Evolutionary conservation across 2,888 invertebrate genomes (phyloP), one percentile per base, ranked within the genome.

Genomic region (Choristoneura rosaceana): DNA sequence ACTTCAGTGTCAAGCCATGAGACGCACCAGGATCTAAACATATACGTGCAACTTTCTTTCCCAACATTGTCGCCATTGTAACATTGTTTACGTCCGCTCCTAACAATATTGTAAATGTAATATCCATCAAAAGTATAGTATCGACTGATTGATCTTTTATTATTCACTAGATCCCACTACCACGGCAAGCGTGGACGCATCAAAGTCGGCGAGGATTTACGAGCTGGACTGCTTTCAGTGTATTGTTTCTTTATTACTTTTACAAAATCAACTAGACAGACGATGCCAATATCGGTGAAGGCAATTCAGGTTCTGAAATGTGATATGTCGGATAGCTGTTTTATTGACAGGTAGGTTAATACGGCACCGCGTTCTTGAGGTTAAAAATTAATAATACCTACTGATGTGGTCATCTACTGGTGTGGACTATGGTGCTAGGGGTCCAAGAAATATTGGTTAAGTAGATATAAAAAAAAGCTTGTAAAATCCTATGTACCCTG

Each of bases 131-230:
- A 63, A 43, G 17, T n/a, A 62, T 33, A 45, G 41, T 66, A 50
- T 66, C 52, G 60, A 34, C 61, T 62, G 71, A 71, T 71, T 67
- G 67, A 71, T 58, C 43, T 71, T 71, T 66, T 71, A 71, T 71
- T 67, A 71, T 71, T 71, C 67, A 67, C 17, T 34, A 14, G 43
- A 59, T n/a, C 52, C 33, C 60, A n/a, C 43, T 25, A 34, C 61
- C 65, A n/a, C 41, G 45, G 17, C 41, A 43, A 41, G 34, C 64
- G 64, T 50, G 67, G 38, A 60, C 62, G 55, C 70, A 64, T 64
- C 59, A 38, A 41, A 66, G 61, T 67, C 64, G 55, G 14, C 14
- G 41, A 12, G 45, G 62, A 62, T 71, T 71, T 71, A 71, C 67
- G 66, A 66, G 34, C 59, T 9, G 60, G 43, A 61, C 43, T 45